Evolutionary conservation across 2,797 vertebrate genomes (phyloP), one percentile per base, ranked within the genome.

Genomic region (Lepus oiostolus): DNA sequence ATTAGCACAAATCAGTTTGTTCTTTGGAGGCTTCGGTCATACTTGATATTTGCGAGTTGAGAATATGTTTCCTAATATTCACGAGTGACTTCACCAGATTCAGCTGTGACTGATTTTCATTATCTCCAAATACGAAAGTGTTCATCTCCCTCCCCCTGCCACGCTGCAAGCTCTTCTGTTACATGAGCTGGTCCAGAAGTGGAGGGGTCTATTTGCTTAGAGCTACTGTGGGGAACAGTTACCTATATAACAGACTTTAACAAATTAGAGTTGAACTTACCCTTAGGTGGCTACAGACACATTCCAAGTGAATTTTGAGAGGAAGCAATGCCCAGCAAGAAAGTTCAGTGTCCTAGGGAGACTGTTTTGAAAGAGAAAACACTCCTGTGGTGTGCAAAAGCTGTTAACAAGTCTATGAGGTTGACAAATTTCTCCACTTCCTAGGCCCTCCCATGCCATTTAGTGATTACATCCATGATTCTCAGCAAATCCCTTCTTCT

Each of bases 51-150:
- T 93, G 80, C 28, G 17, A 76, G 28, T 35, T 2, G 70, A 81
- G 24, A 32, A 17, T 21, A 21, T 52, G 6, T 26, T 62, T 21
- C 47, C 28, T 81, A 54, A 52, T 35, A 77, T 22, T 65, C 32
- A 30, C 38, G 47, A 28, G n/a, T 22, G 32, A 14, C 35, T 30
- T 62, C 32, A 62, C 38, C 8, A 70, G 28, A 67, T 35, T 72
- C 83, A 60, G 11, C 19, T 60, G 22, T 81, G 74, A 62, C 26
- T 62, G 14, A 72, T 68, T 96, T 88, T 50, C 52, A 82, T 85
- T 74, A n/a, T 85, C 91, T 91, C 26, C 68, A 63, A 50, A 82
- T 38, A 77, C 24, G 47, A 54, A 77, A 65, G 71, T 63, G 21
- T 30, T n/a, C 4, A 13, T 12, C 17, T 30, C 14, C 12, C 21